phyloP scores from a whole-genome alignment of 2,888 invertebrate species.

The Pachymerium ferrugineum region DNA sequence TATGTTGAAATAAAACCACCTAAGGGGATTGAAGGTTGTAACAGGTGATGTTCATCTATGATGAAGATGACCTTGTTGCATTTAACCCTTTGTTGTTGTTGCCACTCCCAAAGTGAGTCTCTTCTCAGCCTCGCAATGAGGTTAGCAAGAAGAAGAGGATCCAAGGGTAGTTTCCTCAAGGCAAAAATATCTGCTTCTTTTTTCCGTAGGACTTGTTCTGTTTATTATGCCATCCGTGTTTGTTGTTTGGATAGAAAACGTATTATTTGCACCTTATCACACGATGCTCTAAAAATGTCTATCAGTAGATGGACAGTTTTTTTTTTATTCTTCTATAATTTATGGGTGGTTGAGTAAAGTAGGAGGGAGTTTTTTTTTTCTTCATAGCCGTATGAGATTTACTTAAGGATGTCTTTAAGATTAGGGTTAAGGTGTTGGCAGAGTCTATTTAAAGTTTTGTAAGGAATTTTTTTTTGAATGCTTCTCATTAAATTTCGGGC shows the following conservation, averaged over 20 bases:
- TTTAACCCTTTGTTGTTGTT: conserved; percentile 7
- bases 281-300: conserved; percentile 12
- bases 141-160: conserved; percentile 20
- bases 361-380: not conserved
- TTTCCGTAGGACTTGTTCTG: not conserved
- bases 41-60: not conserved
- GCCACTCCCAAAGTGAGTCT: conserved; percentile 25
- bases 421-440: no score
- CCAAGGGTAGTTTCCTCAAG: conserved; percentile 11
- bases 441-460: no score
- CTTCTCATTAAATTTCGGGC: no score
- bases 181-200: conserved; percentile 12
- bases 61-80: conserved; percentile 21
- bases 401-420: no score
- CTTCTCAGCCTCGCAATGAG: conserved; percentile 5
- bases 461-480: no score
- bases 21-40: not conserved
- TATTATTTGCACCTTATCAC: conserved; percentile 19
- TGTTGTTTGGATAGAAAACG: conserved; percentile 16
- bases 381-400: not conserved
- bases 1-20: not conserved
- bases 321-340: not conserved
- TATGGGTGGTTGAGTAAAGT: conserved; percentile 11
- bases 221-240: conserved; percentile 24
- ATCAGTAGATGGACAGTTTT: conserved; percentile 11